Evolutionary conservation across 2,797 vertebrate species (phyloP), one percentile per base, ranked within the genome.

Genomic region (Gephyroberyx darwinii): DNA sequence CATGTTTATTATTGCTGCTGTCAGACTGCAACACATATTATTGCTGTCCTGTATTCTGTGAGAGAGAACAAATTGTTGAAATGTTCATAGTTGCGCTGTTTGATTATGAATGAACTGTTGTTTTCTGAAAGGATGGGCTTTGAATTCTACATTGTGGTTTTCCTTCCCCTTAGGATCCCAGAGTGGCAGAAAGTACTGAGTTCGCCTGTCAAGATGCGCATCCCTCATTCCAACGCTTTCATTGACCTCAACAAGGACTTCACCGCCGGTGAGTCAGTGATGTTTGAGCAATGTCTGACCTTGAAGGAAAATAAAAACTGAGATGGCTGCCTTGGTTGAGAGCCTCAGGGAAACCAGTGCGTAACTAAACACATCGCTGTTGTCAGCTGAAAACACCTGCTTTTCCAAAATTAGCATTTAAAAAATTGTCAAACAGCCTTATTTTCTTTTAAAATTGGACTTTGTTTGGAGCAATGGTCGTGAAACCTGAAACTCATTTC

Each of bases 221-320:
- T 83, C 47, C 98, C 98, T 8, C 98, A 99, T 78, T 97, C 98
- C 33, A 96, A 98, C 51, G 96, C 97, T 0, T 99, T 99, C 81
- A 96, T 98, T 77, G 96, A 99, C 88, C 93, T 99, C 82, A 96
- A 95, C 90, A 94, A 92, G 78, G 98, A 99, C 89, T 97, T 99
- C 69, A 96, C 96, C 22, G 97, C 98, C 41, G 98, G 98, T 99
- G 87, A 92, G 93, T 90, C 56, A 63, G 14, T 33, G 7, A 62
- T 65, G 14, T 73, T 66, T 51, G 54, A 31, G 52, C 20, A 31
- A 54, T 13, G 52, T 54, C 3, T 30, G 12, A 16, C 22, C 13
- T 5, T 13, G 20, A 31, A 8, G 12, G 10, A 13, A 35, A 52
- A 73, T 64, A 55, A 45, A 20, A 56, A 64, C 20, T 37, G 8